Conservation (phyloP, 2,113 vertebrate species). For the Spheniscus mendiculus region DNA sequence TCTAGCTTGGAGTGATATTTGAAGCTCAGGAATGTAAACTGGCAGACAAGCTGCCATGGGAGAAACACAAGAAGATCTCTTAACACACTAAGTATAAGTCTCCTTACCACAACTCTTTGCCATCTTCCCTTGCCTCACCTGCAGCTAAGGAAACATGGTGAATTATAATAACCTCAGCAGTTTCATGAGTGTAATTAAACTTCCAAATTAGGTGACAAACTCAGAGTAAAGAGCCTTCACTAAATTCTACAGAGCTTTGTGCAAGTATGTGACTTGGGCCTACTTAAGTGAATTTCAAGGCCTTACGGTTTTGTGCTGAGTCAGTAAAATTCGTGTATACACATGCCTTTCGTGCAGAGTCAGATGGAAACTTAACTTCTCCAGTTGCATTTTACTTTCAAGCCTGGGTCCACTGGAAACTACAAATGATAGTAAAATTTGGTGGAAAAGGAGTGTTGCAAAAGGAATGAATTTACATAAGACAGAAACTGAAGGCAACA, state of each 20-base stretch:
- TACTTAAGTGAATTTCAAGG: neutral
- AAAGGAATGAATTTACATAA: neutral
- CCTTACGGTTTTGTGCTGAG: neutral
- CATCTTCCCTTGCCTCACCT: neutral
- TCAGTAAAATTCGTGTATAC: neutral
- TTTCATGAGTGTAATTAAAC: neutral
- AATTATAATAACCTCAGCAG: neutral
- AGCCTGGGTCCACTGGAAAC: neutral
- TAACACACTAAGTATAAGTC: neutral
- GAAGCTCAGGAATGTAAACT: constrained; percentile 37
- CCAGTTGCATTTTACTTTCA: neutral
- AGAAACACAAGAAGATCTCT: constrained; percentile 2
- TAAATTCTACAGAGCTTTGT: neutral
- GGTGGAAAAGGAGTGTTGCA: neutral
- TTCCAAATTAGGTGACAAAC: neutral
- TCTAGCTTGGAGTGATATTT: constrained; percentile 7
- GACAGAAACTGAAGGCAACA: neutral
- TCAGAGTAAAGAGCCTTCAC: neutral
- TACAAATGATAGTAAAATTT: neutral
- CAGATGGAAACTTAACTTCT: neutral
- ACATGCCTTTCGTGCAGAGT: fast-evolving
- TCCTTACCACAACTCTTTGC: neutral
- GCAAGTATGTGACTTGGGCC: neutral
- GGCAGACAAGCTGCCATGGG: constrained; percentile 20
- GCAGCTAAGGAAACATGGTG: neutral